These are phyloP conservation scores for Emydura subglobosa DNA, from an alignment of 2,113 vertebrate genomes.

Conservation along the genomic window DNA sequence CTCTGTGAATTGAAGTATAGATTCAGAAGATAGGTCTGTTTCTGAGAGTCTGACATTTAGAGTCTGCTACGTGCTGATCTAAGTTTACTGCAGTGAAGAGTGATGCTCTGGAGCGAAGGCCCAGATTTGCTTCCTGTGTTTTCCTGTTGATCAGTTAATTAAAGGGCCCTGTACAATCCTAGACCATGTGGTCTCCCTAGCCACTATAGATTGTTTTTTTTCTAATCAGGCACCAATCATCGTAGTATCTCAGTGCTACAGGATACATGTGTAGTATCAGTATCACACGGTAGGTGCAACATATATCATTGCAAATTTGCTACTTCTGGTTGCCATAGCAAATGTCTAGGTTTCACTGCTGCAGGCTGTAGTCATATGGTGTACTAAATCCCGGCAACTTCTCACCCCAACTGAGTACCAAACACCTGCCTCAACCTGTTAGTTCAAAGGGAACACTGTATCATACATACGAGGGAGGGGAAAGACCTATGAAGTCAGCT, in stretches of 20 bases:
- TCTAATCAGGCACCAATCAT: fast-evolving
- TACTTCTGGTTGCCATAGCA: neutral
- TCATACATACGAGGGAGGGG: neutral
- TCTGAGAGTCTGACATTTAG: constrained; percentile 31
- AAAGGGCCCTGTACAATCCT: neutral
- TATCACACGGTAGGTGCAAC: neutral
- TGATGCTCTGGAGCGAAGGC: neutral
- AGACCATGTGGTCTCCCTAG: neutral
- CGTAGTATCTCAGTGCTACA: fast-evolving
- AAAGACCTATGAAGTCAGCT: neutral
- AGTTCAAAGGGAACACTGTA: neutral
- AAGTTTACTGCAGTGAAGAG: neutral
- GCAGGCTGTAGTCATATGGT: neutral
- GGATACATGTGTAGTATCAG: fast-evolving
- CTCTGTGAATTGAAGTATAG: constrained; percentile 51
- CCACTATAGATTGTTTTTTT: neutral
- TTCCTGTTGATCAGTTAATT: neutral
- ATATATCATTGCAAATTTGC: fast-evolving
- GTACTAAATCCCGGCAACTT: constrained; percentile 6
- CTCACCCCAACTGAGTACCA: constrained; percentile 12
- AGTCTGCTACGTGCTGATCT: neutral
- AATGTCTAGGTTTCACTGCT: neutral
- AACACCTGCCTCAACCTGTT: constrained; percentile 19
- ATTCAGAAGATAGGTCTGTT: constrained; percentile 50
- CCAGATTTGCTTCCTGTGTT: neutral